These are phyloP conservation scores for Mus spicilegus DNA, from an alignment of 2,113 vertebrate species.

Conservation along the genomic window DNA sequence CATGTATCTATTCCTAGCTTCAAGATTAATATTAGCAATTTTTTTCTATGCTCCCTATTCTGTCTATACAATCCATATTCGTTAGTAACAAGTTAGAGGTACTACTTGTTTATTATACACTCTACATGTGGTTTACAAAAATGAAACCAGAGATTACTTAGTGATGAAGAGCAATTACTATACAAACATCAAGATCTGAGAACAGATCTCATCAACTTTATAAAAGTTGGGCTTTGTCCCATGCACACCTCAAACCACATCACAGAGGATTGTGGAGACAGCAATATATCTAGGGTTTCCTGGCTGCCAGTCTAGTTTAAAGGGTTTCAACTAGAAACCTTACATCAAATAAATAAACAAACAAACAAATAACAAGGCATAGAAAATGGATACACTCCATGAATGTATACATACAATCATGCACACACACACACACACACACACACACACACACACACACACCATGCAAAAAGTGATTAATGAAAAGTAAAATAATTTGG, in stretches of 20 bases:
- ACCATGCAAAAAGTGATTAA: not conserved
- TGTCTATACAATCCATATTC: not conserved
- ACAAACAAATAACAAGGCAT: no score
- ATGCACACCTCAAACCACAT: not conserved
- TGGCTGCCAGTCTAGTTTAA: not conserved
- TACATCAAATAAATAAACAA: not conserved
- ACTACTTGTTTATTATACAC: not conserved
- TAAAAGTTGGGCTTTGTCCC: not conserved
- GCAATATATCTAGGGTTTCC: not conserved
- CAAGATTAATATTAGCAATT: slow-evolving; percentile 15
- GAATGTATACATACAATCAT: not conserved
- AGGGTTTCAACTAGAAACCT: not conserved
- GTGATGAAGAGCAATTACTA: not conserved
- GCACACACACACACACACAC: not conserved
- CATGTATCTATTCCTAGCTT: not conserved
- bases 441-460: not conserved
- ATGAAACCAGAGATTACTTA: not conserved
- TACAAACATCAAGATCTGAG: not conserved
- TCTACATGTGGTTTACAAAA: not conserved
- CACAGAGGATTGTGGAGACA: not conserved
- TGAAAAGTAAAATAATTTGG: not conserved
- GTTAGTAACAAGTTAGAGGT: not conserved
- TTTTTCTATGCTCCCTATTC: not conserved
- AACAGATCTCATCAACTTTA: not conserved
- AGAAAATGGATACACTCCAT: not conserved